Percentiles rank a stretch among this genome's conserved stretches.
phyloP scores from a whole-genome alignment of 2,888 invertebrate genomes.

The Harpalus rubripes region DNA sequence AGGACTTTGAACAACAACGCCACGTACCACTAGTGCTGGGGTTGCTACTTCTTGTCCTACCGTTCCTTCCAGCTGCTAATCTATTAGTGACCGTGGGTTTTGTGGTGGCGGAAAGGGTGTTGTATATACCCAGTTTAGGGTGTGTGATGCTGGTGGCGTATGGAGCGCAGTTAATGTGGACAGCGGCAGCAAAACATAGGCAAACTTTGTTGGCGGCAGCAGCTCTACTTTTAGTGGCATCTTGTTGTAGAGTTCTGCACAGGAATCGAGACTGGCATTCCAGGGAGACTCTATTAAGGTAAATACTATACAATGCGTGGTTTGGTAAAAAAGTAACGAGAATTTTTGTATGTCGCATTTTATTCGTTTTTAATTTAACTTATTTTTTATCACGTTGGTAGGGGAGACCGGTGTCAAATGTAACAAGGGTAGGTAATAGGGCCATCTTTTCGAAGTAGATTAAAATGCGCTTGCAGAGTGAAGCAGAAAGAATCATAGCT shows the following conservation, averaged over 20 bases:
- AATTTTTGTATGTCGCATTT: no score
- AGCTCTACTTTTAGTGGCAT: conserved; percentile 81
- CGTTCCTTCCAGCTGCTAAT: conserved; percentile 93
- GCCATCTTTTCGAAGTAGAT: no score
- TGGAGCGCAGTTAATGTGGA: conserved; percentile 85
- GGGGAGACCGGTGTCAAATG: no score
- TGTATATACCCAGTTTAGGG: conserved; percentile 93
- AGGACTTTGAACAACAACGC: conserved; percentile 85
- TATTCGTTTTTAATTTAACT: no score
- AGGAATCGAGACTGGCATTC: conserved; percentile 89
- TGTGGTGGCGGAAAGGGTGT: conserved; percentile 91
- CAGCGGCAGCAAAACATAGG: conserved; percentile 77
- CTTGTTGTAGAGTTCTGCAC: conserved; percentile 83
- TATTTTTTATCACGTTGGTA: no score
- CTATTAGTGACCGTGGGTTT: conserved; percentile 89
- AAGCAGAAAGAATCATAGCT: no score
- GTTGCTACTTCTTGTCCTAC: conserved; percentile 86
- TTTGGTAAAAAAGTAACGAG: no score
- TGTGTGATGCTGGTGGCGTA: conserved; percentile 88
- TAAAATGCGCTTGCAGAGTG: no score
- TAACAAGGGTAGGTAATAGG: no score
- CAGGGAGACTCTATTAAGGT: conserved; percentile 88
- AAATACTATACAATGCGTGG: conserved; percentile 69
- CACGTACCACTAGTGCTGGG: conserved; percentile 85
- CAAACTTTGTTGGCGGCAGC: conserved; percentile 79